phyloP scores from a whole-genome alignment of 2,113 vertebrate species.

The Pelmatolapia mariae region DNA sequence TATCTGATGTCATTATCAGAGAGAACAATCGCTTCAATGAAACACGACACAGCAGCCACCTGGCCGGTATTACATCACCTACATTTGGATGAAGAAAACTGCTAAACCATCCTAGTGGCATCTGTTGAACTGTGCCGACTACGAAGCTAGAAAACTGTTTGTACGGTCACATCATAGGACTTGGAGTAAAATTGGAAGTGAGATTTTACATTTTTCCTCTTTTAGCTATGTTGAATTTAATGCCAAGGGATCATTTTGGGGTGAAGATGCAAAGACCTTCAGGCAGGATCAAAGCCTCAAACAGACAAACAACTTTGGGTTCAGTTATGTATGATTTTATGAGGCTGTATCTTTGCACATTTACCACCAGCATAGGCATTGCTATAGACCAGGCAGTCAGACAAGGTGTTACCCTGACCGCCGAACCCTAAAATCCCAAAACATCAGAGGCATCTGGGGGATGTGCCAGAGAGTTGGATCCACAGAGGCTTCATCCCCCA shows the following conservation, averaged over 20 bases:
- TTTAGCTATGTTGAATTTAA: not conserved
- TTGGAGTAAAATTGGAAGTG: not conserved
- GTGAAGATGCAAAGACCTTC: not conserved
- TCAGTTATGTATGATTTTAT: not conserved
- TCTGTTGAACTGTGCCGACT: not conserved
- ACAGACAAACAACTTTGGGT: not conserved
- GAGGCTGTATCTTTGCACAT: not conserved
- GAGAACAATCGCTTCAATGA: not conserved
- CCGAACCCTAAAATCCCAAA: not conserved
- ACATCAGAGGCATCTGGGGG: not conserved
- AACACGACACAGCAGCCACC: not conserved
- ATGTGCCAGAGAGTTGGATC: not conserved
- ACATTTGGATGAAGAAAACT: not conserved
- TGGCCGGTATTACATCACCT: not conserved
- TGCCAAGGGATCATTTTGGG: not conserved
- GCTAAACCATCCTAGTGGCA: fast-evolving
- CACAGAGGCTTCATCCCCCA: not conserved
- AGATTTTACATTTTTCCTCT: not conserved
- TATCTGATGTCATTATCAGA: not conserved
- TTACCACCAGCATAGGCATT: not conserved
- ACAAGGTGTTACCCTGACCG: not conserved
- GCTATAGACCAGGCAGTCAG: fast-evolving
- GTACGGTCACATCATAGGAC: not conserved
- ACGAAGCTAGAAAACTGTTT: not conserved
- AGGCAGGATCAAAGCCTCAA: not conserved